These are phyloP conservation scores for Pemphredon lugubris DNA, from an alignment of 2,888 invertebrate species.

Conservation along the genomic window DNA sequence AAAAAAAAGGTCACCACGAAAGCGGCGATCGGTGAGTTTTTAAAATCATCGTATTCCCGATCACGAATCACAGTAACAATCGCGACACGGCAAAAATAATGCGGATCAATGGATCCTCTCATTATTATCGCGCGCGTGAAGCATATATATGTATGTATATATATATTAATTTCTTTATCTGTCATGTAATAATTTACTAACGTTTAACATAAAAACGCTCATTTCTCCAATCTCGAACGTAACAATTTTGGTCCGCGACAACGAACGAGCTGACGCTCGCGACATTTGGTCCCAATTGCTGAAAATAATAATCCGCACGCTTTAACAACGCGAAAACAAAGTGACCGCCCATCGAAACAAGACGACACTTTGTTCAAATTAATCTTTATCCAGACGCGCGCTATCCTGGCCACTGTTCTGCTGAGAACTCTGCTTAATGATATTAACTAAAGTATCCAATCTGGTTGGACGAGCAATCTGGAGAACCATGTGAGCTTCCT, in stretches of 20 bases:
- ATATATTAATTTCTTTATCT: not conserved
- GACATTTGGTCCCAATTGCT: too few relatives aligned
- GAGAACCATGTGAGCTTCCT: conserved; percentile 85
- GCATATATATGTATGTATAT: not conserved
- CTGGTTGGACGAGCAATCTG: conserved; percentile 72
- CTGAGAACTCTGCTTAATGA: conserved; percentile 71
- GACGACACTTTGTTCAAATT: not conserved
- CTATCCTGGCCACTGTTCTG: conserved; percentile 54
- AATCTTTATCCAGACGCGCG: conserved; percentile 32
- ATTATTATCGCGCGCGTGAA: too few relatives aligned
- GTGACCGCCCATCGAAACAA: not conserved
- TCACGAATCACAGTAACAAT: not conserved
- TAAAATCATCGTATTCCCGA: too few relatives aligned
- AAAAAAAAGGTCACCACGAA: too few relatives aligned
- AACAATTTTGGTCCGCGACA: too few relatives aligned
- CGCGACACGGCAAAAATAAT: not conserved
- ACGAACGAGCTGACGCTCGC: too few relatives aligned
- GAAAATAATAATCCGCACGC: too few relatives aligned
- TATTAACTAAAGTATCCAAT: conserved; percentile 71
- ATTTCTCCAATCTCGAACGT: too few relatives aligned
- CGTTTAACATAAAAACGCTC: too few relatives aligned
- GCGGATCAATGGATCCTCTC: too few relatives aligned
- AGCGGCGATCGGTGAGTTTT: too few relatives aligned
- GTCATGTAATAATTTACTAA: not conserved
- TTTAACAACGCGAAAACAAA: too few relatives aligned